Evolutionary conservation across 1,140 invertebrate species (phyloP).

Genomic region (Vollenhovia emeryi): DNA sequence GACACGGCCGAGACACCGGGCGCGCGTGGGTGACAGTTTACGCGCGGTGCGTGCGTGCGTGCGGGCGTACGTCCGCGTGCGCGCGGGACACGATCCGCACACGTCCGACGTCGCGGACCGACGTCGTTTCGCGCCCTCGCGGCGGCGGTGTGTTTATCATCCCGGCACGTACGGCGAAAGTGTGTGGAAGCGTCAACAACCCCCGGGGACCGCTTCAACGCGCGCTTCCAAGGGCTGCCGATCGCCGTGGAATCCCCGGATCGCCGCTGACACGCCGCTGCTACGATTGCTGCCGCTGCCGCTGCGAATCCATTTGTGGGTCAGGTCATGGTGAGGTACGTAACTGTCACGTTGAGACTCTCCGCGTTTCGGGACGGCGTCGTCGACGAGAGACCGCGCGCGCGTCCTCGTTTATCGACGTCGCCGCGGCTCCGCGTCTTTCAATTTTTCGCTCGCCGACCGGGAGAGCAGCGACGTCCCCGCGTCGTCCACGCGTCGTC

Average conservation of each 20-base stretch:
- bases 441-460: background rate
- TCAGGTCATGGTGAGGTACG: slow-evolving; percentile 83
- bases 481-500: too few species aligned
- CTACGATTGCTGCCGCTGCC: background rate
- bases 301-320: slow-evolving; percentile 68
- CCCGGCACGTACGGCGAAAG: slow-evolving; percentile 62
- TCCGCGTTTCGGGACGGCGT: background rate
- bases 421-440: background rate
- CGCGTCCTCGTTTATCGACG: background rate
- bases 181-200: slow-evolving; percentile 55
- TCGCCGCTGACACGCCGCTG: background rate
- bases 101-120: background rate
- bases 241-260: slow-evolving; percentile 29
- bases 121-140: slow-evolving; percentile 28
- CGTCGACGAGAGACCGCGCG: background rate
- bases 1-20: slow-evolving; percentile 55
- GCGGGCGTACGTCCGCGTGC: too few species aligned
- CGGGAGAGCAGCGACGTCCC: too few species aligned
- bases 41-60: slow-evolving; percentile 21
- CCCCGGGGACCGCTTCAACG: slow-evolving; percentile 38
- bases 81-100: too few species aligned
- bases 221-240: slow-evolving; percentile 57
- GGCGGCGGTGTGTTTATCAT: slow-evolving; percentile 35
- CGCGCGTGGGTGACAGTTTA: slow-evolving; percentile 65
- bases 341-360: slow-evolving; percentile 25